Evolutionary conservation across 1,140 invertebrate species (phyloP).

Genomic region (Zaprionus africanus): DNA sequence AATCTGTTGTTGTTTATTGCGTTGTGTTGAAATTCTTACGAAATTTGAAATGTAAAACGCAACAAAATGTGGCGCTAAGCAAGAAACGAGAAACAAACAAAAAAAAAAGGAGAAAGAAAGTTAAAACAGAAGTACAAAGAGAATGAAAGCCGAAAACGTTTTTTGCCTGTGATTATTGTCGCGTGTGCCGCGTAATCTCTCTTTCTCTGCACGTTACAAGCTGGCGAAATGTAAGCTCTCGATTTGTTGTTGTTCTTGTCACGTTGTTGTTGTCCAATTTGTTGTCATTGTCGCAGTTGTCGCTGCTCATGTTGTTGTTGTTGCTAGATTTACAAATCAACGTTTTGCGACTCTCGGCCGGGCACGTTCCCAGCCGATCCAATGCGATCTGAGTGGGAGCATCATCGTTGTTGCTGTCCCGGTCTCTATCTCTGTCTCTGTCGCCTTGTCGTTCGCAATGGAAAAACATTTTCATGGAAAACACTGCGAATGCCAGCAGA

Average conservation of each 20-base stretch:
- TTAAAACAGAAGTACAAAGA: conserved; percentile 2
- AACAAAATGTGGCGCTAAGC: conserved; percentile 35
- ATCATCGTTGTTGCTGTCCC: no score
- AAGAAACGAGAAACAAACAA: conserved; percentile 18
- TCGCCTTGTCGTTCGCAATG: conserved; percentile 21
- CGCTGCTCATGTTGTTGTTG: conserved; percentile 16
- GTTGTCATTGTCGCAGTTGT: conserved; percentile 55
- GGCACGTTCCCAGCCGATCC: conserved; percentile 45
- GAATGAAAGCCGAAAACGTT: conserved; percentile 34
- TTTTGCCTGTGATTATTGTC: conserved; percentile 40
- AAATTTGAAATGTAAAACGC: conserved; percentile 45
- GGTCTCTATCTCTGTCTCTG: no score
- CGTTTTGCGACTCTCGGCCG: conserved; percentile 25
- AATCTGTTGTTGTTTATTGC: conserved; percentile 11
- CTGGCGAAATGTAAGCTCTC: conserved; percentile 48
- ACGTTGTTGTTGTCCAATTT: conserved; percentile 44
- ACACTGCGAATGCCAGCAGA: conserved; percentile 4
- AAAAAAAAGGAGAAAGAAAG: not conserved
- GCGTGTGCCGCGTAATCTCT: conserved; percentile 43
- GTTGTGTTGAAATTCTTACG: not conserved
- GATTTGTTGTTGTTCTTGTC: conserved; percentile 33
- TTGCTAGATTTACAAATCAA: conserved; percentile 48
- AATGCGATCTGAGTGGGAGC: conserved; percentile 32
- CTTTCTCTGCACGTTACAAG: conserved; percentile 20
- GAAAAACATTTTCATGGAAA: conserved; percentile 56